Base-by-base conservation (phyloP, 2,888 invertebrate species). In the Drosophila mercatorum region DNA sequence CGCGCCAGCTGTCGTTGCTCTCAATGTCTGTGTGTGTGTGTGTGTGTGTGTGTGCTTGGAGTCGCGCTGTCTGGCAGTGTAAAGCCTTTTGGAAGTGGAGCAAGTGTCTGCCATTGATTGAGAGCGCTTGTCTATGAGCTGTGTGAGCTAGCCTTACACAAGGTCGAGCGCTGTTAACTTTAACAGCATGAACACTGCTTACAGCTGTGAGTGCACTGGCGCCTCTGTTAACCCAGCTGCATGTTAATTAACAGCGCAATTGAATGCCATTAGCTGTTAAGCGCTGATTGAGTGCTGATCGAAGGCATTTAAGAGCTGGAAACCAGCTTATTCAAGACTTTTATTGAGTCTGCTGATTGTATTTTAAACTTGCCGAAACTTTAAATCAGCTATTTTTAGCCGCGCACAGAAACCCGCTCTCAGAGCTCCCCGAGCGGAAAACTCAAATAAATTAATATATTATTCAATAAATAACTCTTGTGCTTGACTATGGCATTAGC, bases 51-150 rank as follows among this genome's bases (percentile, higher is more conserved):
- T 49, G 66, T 10, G 62, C 41, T 62, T 75, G 89, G 87, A 86
- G 84, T 79, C 84, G 66, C 75, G 61, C 81, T 87, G 84, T 85
- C 84, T 85, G 78, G 77, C 82, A 72, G 49, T 73, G 87, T 81
- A 86, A 78, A 56, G 57, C 61, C 61, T 47, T 55, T 75, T 59
- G 69, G 74, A 88, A 84, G 79, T 84, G 70, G 84, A 86, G 84
- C 89, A 84, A 86, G 86, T 84, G 83, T 70, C 65, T 81, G 49
- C 43, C 51, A 51, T 46, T 52, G 41, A 40, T 65, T 65, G 52
- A 65, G 47, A 3, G 28, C 26, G 62, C 26, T 46, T 36, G 22
- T 4, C 17, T 14, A 5, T 22, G 41, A 52, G n/a, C 14, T 53
- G 60, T 28, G 28, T 61, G 44, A 10, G 55, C 28, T 38, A 17